These are phyloP conservation scores for Agrochola circellaris DNA, from an alignment of 2,888 invertebrate genomes.

Conservation along the genomic window DNA sequence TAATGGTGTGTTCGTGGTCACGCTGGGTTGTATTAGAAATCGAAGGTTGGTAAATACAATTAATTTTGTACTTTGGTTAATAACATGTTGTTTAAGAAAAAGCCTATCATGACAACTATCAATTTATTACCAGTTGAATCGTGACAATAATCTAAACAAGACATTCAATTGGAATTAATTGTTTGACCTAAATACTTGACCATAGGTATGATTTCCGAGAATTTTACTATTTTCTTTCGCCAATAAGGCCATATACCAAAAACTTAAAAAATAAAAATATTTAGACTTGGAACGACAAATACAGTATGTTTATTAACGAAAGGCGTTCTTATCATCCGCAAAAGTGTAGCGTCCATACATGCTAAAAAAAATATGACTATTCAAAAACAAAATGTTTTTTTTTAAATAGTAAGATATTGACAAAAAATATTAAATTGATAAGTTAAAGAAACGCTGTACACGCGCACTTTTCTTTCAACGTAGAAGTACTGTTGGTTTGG, in stretches of 20 bases:
- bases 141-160: constrained; percentile 42
- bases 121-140: constrained; percentile 36
- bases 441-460: no score
- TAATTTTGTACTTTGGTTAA: constrained; percentile 50
- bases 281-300: background rate
- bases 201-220: background rate
- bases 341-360: no score
- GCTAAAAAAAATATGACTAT: no score
- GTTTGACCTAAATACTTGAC: constrained; percentile 24
- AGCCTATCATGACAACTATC: constrained; percentile 19
- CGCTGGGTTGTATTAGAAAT: constrained; percentile 43
- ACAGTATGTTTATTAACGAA: background rate
- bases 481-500: no score
- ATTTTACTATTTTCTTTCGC: constrained; percentile 1
- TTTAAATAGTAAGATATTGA: no score
- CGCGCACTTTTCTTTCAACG: no score
- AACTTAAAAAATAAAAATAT: background rate
- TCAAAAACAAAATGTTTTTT: no score
- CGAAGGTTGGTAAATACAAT: constrained; percentile 41
- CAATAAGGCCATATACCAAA: background rate
- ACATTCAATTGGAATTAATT: constrained; percentile 30
- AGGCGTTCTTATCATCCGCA: no score
- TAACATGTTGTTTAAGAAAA: constrained; percentile 33
- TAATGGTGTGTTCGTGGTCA: constrained; percentile 34
- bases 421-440: no score